Evolutionary conservation across 1,140 invertebrate genomes (phyloP), one percentile per base, ranked within the genome.

Genomic region (Druon quercuslanigerum): DNA sequence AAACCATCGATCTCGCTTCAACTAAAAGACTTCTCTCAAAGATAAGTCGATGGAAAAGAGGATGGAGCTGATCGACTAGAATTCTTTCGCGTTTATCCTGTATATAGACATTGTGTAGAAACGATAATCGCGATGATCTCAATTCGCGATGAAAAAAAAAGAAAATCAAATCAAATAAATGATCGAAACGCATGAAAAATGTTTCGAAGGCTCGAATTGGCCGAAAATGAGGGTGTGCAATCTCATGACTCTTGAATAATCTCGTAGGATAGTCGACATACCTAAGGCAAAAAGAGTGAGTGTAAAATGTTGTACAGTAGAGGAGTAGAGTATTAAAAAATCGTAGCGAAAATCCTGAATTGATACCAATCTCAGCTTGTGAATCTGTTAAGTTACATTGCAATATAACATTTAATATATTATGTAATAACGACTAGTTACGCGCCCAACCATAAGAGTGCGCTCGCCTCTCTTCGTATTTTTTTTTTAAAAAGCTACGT

Each of bases 281-380:
- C 77, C 80, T 85, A 82, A 86, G 84, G 79, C 85, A 82, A 85
- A 83, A 83, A 77, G 72, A 75, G 82, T 86, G 83, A 86, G 79
- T 91, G 90, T 91, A 91, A 90, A 91, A 91, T 91, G 90, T 90
- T 91, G 90, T 91, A 91, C 88, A 91, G 86, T 91, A 90, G 89
- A 84, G 74, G 76, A 87, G 85, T 88, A 90, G 89, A 90, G 87
- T 90, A 90, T 90, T 90, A 89, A 66, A 71, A 71, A 81, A 85
- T 46, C 9, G 82, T 86, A 81, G 84, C 79, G 78, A 51, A 70
- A 56, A 88, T 87, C 81, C 81, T 86, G 82, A 90, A 88, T n/a
- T 86, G 85, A 90, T 91, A 91, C 86, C 89, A 91, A 91, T 91
- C 88, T 90, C 88, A 91, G 87, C 88, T 91, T 90, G 84, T 89